These are phyloP conservation scores for Sminthurinus aureus DNA, from an alignment of 2,888 invertebrate species.

Conservation along the genomic window DNA sequence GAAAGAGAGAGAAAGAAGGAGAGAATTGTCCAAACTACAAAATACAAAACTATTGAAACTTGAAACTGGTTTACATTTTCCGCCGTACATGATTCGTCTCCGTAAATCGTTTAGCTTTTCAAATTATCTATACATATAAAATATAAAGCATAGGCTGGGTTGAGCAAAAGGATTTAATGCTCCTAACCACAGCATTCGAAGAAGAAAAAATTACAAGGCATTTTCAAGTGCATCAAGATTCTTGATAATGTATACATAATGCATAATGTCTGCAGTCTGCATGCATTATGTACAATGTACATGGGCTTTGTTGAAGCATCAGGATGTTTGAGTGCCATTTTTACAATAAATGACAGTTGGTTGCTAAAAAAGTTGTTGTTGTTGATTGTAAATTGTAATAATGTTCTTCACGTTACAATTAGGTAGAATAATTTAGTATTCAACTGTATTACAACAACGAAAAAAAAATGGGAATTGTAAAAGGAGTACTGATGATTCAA, in stretches of 20 bases:
- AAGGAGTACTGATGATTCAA: background rate
- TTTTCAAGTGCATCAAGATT: background rate
- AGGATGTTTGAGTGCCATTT: background rate
- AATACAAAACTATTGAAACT: slow-evolving; percentile 31
- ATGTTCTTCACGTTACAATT: slow-evolving; percentile 8
- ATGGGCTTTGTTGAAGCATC: background rate
- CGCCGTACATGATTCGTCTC: background rate
- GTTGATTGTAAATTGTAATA: slow-evolving; percentile 1
- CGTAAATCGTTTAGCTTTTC: background rate
- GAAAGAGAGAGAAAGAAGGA: no score
- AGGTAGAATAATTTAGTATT: background rate
- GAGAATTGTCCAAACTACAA: slow-evolving; percentile 14
- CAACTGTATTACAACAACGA: background rate
- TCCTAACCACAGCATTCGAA: background rate
- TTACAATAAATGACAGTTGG: slow-evolving; percentile 13
- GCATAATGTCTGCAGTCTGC: no score
- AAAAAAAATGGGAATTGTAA: background rate
- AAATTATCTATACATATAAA: no score
- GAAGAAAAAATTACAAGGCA: background rate
- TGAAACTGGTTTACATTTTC: slow-evolving; percentile 36
- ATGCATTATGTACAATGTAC: background rate
- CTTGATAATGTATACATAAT: no score
- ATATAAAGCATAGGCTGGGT: no score
- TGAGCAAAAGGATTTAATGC: background rate
- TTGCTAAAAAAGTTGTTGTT: background rate